phyloP scores from a whole-genome alignment of 2,797 vertebrate genomes.

The Meda fulgida region DNA sequence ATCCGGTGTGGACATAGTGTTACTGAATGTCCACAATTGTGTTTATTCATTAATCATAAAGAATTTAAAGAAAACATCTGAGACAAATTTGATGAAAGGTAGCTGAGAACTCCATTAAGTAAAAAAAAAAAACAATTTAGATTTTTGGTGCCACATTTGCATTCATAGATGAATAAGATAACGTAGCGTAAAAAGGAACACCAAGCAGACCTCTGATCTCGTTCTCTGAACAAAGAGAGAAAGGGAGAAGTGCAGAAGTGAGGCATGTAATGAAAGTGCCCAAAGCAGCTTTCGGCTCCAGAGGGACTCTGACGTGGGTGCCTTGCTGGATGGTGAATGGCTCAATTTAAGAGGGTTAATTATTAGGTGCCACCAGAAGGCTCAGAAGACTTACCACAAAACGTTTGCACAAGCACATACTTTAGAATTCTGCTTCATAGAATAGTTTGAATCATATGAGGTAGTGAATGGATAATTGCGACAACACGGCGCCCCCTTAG shows the following conservation, averaged over 20 bases:
- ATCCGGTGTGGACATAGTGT: background rate
- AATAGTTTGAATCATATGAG: conserved; percentile 14
- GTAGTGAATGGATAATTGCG: conserved; percentile 46
- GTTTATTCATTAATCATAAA: background rate
- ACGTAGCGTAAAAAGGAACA: background rate
- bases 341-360: conserved; percentile 54
- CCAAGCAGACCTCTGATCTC: conserved; percentile 31
- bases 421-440: conserved; percentile 8
- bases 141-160: background rate
- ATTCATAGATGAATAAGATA: conserved; percentile 27
- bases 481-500: background rate
- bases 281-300: conserved; percentile 23
- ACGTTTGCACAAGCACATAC: background rate
- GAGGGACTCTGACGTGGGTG: conserved; percentile 39
- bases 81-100: background rate
- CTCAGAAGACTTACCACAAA: conserved; percentile 24
- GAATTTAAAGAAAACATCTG: background rate
- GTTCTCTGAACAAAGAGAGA: conserved; percentile 13
- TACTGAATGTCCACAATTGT: background rate
- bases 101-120: background rate
- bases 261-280: conserved; percentile 54
- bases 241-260: conserved; percentile 6
- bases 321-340: conserved; percentile 15
- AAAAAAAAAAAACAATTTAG: background rate
- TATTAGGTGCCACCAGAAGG: conserved; percentile 44